A percentile compares a stretch with the other conserved stretches of the same genome.
phyloP scores from a whole-genome alignment of 1,140 invertebrate genomes.

The Cyclina sinensis region DNA sequence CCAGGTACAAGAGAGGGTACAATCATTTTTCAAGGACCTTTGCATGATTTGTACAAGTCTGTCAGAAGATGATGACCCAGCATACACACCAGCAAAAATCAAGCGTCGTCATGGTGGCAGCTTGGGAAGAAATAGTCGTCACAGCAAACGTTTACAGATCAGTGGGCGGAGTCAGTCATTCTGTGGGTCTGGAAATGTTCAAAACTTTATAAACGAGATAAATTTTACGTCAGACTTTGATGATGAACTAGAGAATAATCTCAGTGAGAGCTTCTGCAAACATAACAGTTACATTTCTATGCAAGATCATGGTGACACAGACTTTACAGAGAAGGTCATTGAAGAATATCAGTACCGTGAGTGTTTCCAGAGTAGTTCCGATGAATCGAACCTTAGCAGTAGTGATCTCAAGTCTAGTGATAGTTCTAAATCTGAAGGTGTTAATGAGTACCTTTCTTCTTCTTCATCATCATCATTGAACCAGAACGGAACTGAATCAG shows the following conservation, averaged over 20 bases:
- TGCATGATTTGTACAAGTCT: conserved; percentile 71
- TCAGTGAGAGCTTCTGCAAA: conserved; percentile 37
- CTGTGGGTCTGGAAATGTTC: conserved; percentile 66
- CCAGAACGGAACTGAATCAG: conserved; percentile 32
- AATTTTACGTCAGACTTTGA: conserved; percentile 39
- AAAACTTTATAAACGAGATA: conserved; percentile 67
- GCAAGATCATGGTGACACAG: conserved; percentile 45
- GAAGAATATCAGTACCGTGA: conserved; percentile 57
- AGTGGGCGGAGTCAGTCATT: conserved; percentile 72
- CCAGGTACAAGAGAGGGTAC: conserved; percentile 83
- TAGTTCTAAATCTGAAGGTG: conserved; percentile 22
- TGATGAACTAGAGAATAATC: conserved; percentile 42
- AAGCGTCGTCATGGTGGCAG: conserved; percentile 72
- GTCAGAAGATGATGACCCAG: conserved; percentile 66
- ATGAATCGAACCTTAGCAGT: conserved; percentile 58
- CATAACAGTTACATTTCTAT: conserved; percentile 47
- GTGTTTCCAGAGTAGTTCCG: conserved; percentile 59
- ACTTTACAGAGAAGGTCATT: conserved; percentile 1
- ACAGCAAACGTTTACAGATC: conserved; percentile 59
- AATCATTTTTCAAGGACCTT: conserved; percentile 85
- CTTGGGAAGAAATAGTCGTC: conserved; percentile 63
- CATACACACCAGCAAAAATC: conserved; percentile 75
- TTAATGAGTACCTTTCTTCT: neutral
- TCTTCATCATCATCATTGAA: conserved; percentile 16
- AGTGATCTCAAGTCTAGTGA: conserved; percentile 60